phyloP scores from a whole-genome alignment of 2,888 invertebrate species.

The Drosophila mettleri region DNA sequence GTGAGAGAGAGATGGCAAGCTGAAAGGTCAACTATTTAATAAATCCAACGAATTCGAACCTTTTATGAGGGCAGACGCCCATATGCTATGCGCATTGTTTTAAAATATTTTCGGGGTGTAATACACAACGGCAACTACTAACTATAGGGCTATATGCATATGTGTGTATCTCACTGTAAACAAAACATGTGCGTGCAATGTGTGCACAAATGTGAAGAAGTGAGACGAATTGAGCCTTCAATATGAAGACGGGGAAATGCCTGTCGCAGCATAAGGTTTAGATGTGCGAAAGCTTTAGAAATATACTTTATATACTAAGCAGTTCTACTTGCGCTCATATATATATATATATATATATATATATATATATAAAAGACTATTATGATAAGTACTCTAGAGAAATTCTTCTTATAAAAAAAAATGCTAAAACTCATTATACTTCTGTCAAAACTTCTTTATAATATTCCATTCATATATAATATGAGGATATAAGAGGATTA shows the following conservation, averaged over 20 bases:
- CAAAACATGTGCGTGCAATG: slow-evolving; percentile 72
- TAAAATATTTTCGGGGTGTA: slow-evolving; percentile 25
- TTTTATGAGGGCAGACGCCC: slow-evolving; percentile 71
- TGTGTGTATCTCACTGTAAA: slow-evolving; percentile 31
- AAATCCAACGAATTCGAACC: slow-evolving; percentile 70
- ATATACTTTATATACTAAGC: too few relatives aligned
- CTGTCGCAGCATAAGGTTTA: neutral
- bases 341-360: neutral
- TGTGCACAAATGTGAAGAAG: slow-evolving; percentile 57
- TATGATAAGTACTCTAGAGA: too few relatives aligned
- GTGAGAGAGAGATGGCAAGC: neutral
- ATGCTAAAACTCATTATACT: too few relatives aligned
- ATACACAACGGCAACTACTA: slow-evolving; percentile 1
- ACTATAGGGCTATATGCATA: neutral
- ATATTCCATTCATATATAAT: too few relatives aligned
- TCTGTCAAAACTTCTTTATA: too few relatives aligned
- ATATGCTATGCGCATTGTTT: slow-evolving; percentile 54
- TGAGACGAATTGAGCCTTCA: neutral
- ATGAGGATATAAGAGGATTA: too few relatives aligned
- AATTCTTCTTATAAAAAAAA: too few relatives aligned
- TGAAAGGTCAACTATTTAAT: slow-evolving; percentile 64
- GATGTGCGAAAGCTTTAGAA: neutral
- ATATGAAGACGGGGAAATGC: neutral
- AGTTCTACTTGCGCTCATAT: too few relatives aligned
- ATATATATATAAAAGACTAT: too few relatives aligned